Conservation (phyloP, 2,888 invertebrate species). For the Notodonta dromedarius region DNA sequence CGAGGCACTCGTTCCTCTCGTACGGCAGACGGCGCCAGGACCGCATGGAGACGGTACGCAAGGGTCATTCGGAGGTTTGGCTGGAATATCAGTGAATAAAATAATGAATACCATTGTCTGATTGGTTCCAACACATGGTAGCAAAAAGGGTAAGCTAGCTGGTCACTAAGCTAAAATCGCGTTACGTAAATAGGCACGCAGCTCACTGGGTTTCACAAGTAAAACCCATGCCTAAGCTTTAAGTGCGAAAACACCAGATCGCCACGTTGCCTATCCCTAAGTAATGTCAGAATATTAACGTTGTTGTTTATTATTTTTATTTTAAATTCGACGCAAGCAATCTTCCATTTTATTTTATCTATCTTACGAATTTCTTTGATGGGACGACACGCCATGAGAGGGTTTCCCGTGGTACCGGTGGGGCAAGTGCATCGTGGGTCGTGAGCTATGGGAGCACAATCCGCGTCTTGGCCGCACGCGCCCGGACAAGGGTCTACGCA, state of each 20-base stretch:
- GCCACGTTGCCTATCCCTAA: slow-evolving; percentile 36
- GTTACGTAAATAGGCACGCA: slow-evolving; percentile 35
- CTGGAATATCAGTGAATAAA: slow-evolving; percentile 53
- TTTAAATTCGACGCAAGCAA: slow-evolving; percentile 50
- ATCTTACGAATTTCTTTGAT: slow-evolving; percentile 79
- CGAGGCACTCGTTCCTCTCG: slow-evolving; percentile 87
- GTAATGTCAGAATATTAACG: slow-evolving; percentile 14
- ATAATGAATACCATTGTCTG: slow-evolving; percentile 17
- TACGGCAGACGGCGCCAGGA: slow-evolving; percentile 91
- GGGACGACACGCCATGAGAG: slow-evolving; percentile 87
- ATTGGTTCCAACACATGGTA: slow-evolving; percentile 26
- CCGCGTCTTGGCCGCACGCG: slow-evolving; percentile 89
- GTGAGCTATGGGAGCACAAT: slow-evolving; percentile 89
- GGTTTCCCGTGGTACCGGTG: slow-evolving; percentile 88
- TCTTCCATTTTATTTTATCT: slow-evolving; percentile 66
- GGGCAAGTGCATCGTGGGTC: slow-evolving; percentile 89
- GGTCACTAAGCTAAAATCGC: slow-evolving; percentile 39
- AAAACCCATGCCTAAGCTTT: slow-evolving; percentile 84
- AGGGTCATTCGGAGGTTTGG: slow-evolving; percentile 85
- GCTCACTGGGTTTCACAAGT: slow-evolving; percentile 71
- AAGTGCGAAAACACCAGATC: slow-evolving; percentile 71
- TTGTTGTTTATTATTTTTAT: slow-evolving; percentile 3
- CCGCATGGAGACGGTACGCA: slow-evolving; percentile 94
- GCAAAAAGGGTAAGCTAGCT: slow-evolving; percentile 61
- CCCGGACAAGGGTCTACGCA: slow-evolving; percentile 91